These are phyloP conservation scores for Macquaria australasica DNA, from an alignment of 2,113 vertebrate genomes.

Conservation along the genomic window DNA sequence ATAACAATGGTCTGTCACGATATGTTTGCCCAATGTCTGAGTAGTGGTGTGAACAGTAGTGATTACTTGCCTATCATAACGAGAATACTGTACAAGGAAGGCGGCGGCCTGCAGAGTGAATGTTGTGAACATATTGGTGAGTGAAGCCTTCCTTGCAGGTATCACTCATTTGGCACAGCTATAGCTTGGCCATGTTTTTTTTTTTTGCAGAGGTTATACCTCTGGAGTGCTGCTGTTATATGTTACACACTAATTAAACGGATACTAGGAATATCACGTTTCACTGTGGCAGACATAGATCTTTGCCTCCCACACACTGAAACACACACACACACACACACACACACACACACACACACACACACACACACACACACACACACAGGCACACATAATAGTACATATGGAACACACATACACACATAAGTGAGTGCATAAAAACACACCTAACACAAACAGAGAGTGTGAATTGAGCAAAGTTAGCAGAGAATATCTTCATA, in stretches of 20 bases:
- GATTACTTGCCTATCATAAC: background rate
- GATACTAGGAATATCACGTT: slow-evolving; percentile 62
- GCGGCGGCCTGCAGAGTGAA: background rate
- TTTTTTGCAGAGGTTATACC: slow-evolving; percentile 33
- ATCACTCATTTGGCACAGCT: slow-evolving; percentile 23
- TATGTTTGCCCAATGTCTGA: background rate
- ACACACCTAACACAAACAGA: slow-evolving; percentile 1
- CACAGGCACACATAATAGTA: slow-evolving; percentile 12
- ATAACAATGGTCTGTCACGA: background rate
- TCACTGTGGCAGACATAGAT: slow-evolving; percentile 35
- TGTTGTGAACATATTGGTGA: background rate
- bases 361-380: slow-evolving; percentile 15
- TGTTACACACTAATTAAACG: slow-evolving; percentile 68
- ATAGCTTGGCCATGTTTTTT: slow-evolving; percentile 1
- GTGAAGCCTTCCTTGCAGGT: slow-evolving; percentile 11
- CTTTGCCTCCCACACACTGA: slow-evolving; percentile 67
- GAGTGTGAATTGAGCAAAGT: slow-evolving; percentile 21
- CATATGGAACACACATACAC: slow-evolving; percentile 3
- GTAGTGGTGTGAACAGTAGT: background rate
- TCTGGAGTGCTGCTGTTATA: slow-evolving; percentile 36
- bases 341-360: slow-evolving; percentile 6
- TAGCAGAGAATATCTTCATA: slow-evolving; percentile 21
- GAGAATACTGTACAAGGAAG: background rate
- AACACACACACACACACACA: slow-evolving; percentile 11
- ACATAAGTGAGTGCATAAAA: background rate